Conservation (phyloP, 1,140 invertebrate genomes). For the Orchesella cincta region DNA sequence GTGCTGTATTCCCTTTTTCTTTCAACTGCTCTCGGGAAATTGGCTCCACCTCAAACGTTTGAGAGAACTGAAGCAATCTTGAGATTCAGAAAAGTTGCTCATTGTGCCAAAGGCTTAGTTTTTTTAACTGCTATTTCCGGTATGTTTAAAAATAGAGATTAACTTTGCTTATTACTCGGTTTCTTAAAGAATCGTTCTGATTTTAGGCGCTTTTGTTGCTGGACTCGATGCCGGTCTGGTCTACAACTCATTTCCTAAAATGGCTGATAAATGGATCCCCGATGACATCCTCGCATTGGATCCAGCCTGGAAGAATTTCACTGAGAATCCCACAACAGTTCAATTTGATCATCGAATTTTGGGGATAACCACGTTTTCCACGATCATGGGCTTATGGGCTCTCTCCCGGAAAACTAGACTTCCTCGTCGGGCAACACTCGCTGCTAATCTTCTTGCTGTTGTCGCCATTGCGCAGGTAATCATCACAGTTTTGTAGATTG, state of each 20-base stretch:
- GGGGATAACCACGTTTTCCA: constrained; percentile 70
- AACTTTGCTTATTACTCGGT: not conserved
- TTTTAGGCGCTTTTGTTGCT: constrained; percentile 93
- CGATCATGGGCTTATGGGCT: constrained; percentile 69
- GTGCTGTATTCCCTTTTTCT: constrained; percentile 82
- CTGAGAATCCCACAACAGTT: constrained; percentile 95
- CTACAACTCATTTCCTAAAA: constrained; percentile 98
- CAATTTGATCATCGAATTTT: constrained; percentile 95
- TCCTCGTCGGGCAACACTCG: constrained; percentile 71
- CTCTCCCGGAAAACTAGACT: constrained; percentile 70
- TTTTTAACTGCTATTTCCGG: constrained; percentile 91
- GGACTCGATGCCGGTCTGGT: constrained; percentile 96
- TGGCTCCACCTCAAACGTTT: constrained; percentile 68
- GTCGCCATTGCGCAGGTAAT: constrained; percentile 74
- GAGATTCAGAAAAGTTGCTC: constrained; percentile 67
- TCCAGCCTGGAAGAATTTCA: constrained; percentile 81
- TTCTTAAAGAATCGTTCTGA: not conserved
- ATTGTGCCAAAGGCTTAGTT: constrained; percentile 78
- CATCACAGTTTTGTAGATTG: too few relatives aligned
- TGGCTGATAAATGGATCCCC: constrained; percentile 94
- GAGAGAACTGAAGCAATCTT: constrained; percentile 50
- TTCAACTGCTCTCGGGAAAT: constrained; percentile 70
- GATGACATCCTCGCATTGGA: constrained; percentile 76
- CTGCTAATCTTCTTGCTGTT: constrained; percentile 70
- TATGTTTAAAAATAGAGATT: constrained; percentile 52